A percentile compares a stretch with the other conserved stretches of the same genome.
These are phyloP conservation scores for Gnathonemus echidnorhynchus DNA, from an alignment of 2,113 vertebrate species.

Conservation along the genomic window DNA sequence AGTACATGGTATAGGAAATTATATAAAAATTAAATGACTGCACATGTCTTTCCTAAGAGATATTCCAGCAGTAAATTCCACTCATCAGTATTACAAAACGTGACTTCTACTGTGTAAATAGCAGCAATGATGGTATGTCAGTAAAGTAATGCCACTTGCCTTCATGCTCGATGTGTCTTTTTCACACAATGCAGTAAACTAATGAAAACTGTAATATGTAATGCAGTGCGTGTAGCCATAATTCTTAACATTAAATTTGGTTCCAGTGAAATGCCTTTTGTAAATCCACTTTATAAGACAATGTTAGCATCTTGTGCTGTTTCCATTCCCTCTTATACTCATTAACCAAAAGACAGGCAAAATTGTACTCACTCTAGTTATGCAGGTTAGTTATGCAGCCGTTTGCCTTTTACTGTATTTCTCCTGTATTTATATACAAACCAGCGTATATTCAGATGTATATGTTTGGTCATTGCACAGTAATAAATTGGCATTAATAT, in stretches of 20 bases:
- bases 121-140: neutral
- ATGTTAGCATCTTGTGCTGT: neutral
- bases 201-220: neutral
- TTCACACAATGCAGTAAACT: neutral
- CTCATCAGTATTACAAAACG: neutral
- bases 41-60: neutral
- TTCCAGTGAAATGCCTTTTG: neutral
- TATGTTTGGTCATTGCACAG: slow-evolving; percentile 31
- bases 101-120: slow-evolving; percentile 13
- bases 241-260: neutral
- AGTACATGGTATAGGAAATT: neutral
- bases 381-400: slow-evolving; percentile 15
- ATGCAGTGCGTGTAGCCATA: neutral
- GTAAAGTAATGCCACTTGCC: neutral
- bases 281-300: neutral
- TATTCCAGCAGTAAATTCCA: neutral
- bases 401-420: slow-evolving; percentile 21
- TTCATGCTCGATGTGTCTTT: neutral
- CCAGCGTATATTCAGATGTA: slow-evolving; percentile 20
- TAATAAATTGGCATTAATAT: slow-evolving; percentile 35
- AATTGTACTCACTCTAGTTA: slow-evolving; percentile 16
- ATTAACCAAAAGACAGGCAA: slow-evolving; percentile 12
- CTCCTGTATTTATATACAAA: slow-evolving; percentile 27
- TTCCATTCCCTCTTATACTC: slow-evolving; percentile 13
- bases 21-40: neutral